Evolutionary conservation across 1,140 invertebrate species (phyloP).

Genomic region (Drosophila jambulina): DNA sequence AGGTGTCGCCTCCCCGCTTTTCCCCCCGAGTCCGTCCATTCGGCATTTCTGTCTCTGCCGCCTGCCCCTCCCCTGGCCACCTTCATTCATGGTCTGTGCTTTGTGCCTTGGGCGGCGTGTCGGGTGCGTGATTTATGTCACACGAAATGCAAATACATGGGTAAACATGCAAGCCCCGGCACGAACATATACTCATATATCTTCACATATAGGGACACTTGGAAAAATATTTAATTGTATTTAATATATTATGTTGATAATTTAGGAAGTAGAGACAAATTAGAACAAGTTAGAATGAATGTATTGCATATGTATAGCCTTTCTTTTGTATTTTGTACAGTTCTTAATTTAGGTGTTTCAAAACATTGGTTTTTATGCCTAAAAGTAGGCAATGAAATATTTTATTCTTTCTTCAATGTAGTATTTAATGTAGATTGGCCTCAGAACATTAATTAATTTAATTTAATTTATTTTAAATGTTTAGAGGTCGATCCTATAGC

Average conservation of each 20-base stretch:
- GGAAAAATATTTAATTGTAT: constrained; percentile 4
- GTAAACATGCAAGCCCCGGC: constrained; percentile 75
- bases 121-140: constrained; percentile 79
- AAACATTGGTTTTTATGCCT: not conserved
- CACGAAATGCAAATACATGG: constrained; percentile 80
- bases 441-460: too few relatives aligned
- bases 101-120: constrained; percentile 75
- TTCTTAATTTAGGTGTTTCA: not conserved
- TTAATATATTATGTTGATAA: not conserved
- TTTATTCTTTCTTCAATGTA: too few relatives aligned
- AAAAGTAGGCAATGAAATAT: not conserved
- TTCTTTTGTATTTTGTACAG: too few relatives aligned
- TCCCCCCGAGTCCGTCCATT: constrained; percentile 16
- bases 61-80: not conserved
- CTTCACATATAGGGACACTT: constrained; percentile 5
- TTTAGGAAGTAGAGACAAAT: not conserved
- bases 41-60: constrained; percentile 10
- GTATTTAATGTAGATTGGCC: too few relatives aligned
- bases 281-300: not conserved
- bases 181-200: constrained; percentile 43
- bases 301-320: too few relatives aligned
- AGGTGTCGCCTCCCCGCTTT: constrained; percentile 30
- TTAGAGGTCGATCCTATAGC: too few relatives aligned
- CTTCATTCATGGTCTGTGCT: constrained; percentile 35
- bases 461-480: too few relatives aligned